phyloP scores from a whole-genome alignment of 2,113 vertebrate species.

The Pristiophorus japonicus region DNA sequence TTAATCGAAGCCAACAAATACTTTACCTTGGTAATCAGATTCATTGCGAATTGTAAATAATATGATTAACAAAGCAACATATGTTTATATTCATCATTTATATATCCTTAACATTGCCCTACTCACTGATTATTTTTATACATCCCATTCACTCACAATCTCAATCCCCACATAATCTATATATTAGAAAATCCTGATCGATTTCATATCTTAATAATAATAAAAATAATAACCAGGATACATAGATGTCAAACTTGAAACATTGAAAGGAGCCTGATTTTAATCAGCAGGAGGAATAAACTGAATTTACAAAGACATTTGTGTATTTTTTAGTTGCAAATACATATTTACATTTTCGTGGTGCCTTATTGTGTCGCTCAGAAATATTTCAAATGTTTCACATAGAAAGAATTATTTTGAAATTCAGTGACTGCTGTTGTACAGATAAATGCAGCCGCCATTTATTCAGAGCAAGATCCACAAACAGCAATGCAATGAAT shows the following conservation, averaged over 20 bases:
- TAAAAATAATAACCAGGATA: not conserved
- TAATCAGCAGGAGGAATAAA: not conserved
- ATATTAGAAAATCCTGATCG: not conserved
- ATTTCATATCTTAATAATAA: not conserved
- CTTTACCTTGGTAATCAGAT: not conserved
- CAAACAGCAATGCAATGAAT: not conserved
- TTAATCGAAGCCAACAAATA: not conserved
- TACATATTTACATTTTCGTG: not conserved
- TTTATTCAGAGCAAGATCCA: not conserved
- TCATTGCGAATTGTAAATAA: not conserved
- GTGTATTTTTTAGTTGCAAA: not conserved
- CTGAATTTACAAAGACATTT: not conserved
- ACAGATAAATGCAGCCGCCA: not conserved
- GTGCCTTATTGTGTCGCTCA: not conserved
- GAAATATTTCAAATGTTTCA: not conserved
- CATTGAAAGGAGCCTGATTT: not conserved
- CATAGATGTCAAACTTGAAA: not conserved
- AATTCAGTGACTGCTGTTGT: not conserved
- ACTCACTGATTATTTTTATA: not conserved
- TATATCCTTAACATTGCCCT: too few relatives aligned
- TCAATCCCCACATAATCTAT: not conserved
- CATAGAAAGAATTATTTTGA: not conserved
- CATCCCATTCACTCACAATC: not conserved
- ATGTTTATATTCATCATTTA: too few relatives aligned
- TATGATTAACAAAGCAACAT: not conserved